These are phyloP conservation scores for Catostomus latipinnis DNA, from an alignment of 2,797 vertebrate species.

Conservation along the genomic window DNA sequence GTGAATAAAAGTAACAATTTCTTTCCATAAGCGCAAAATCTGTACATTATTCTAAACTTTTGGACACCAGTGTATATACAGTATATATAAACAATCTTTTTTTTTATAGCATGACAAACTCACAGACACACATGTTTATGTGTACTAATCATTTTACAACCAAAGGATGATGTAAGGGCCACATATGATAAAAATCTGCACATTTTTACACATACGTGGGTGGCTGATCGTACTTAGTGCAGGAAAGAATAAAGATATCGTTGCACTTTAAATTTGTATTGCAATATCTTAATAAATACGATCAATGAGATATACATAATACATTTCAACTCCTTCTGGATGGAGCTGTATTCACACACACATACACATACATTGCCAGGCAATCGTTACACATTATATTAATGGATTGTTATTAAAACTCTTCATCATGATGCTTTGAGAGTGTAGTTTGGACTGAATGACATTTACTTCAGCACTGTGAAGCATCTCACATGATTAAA, in stretches of 20 bases:
- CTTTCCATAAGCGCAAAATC: no score
- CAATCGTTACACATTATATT: background rate
- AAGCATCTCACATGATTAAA: slow-evolving; percentile 18
- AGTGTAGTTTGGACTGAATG: slow-evolving; percentile 23
- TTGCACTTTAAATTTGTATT: slow-evolving; percentile 13
- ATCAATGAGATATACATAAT: slow-evolving; percentile 22
- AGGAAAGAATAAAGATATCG: background rate
- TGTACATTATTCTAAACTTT: no score
- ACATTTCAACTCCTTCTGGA: slow-evolving; percentile 28
- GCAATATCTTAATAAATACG: slow-evolving; percentile 28
- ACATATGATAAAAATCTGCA: slow-evolving; percentile 43
- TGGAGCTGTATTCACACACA: slow-evolving; percentile 36
- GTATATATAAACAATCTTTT: slow-evolving; percentile 67
- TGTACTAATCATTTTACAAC: slow-evolving; percentile 48
- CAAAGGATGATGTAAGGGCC: slow-evolving; percentile 35
- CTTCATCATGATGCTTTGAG: background rate
- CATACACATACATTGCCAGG: slow-evolving; percentile 34
- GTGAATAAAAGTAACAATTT: no score
- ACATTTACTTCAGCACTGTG: background rate
- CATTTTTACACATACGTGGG: slow-evolving; percentile 32
- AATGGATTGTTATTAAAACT: background rate
- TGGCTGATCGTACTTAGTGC: slow-evolving; percentile 22
- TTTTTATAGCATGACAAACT: slow-evolving; percentile 45
- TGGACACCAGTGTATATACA: slow-evolving; percentile 58
- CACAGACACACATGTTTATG: slow-evolving; percentile 48